Base-by-base conservation (phyloP, 2,888 invertebrate species). In the Marronus borbonicus region DNA sequence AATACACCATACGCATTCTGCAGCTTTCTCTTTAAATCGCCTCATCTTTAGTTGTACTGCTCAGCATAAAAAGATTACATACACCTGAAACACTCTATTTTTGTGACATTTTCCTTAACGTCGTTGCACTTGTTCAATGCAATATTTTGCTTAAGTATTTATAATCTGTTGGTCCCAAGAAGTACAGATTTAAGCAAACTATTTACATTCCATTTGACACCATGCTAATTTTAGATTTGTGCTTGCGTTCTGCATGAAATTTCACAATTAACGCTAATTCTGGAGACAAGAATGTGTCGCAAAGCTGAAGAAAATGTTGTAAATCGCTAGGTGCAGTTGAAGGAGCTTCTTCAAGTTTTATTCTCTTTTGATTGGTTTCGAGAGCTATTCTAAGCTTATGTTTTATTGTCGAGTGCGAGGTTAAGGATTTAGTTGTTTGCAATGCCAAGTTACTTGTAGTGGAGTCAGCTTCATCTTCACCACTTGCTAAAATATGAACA, bases 121-220 rank as follows among this genome's bases (percentile, higher is more conserved):
- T 66, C 44, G 24, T 66, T n/a, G 24, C 17, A 44, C 44, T 66
- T n/a, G 66, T 39, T 66, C 20, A 66, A 14, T 20, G 66, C 5
- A 66, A 17, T n/a, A 49, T 20, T 66, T 66, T 44, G 20, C 12
- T 44, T 3, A 66, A 44, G 17, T 44, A 66, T 20, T 4, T 39
- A 10, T 66, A 44, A 8, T 49, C 49, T 44, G 17, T 66, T 66
- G 66, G 44, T 39, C 36, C 39, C 8, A 36, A n/a, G n/a, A 50
- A 50, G n/a, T 10, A 50, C 50, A 50, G 12, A 50, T n/a, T 12
- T n/a, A 50, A 50, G 2, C 14, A 50, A 50, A 50, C n/a, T 50
- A n/a, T 50, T 50, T 50, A 50, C 36, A 65, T 36, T 39, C 39
- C n/a, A 36, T 17, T 14, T 49, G 39, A 20, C 44, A 66, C 7